A percentile compares a stretch with the other conserved stretches of the same genome.
Evolutionary conservation across 2,797 vertebrate genomes (phyloP).

Genomic region (Cirrhinus molitorella): DNA sequence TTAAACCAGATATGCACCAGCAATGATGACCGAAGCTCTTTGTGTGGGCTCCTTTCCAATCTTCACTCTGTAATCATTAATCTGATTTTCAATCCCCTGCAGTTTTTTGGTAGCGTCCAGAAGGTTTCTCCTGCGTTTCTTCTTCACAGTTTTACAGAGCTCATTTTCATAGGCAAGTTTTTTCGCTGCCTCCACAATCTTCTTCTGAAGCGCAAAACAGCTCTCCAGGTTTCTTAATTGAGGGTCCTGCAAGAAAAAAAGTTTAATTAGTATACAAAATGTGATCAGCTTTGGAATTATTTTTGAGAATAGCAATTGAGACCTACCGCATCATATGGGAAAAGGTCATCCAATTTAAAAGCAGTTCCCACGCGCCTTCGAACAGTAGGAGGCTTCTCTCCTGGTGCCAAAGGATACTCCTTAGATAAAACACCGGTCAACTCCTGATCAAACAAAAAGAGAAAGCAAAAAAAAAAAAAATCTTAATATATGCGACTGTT

Average conservation of each 20-base stretch:
- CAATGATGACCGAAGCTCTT: conserved; percentile 84
- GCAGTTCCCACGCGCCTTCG: conserved; percentile 88
- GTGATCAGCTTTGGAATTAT: background rate
- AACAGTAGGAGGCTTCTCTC: conserved; percentile 88
- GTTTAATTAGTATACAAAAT: background rate
- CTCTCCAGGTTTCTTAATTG: conserved; percentile 91
- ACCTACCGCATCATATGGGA: conserved; percentile 85
- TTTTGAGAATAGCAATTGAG: background rate
- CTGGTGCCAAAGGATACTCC: conserved; percentile 89
- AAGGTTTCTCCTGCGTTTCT: conserved; percentile 90
- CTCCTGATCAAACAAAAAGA: conserved; percentile 77
- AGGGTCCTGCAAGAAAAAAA: conserved; percentile 83
- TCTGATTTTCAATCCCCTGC: conserved; percentile 89
- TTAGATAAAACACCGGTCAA: conserved; percentile 91
- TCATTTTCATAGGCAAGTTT: conserved; percentile 90
- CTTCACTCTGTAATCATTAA: conserved; percentile 88
- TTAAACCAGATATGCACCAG: conserved; percentile 77
- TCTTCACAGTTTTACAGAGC: conserved; percentile 91
- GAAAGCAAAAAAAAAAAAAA: background rate
- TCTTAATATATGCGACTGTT: conserved; percentile 6
- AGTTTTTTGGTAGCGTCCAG: conserved; percentile 87
- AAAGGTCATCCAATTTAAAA: conserved; percentile 91
- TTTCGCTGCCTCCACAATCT: conserved; percentile 92
- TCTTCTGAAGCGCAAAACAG: conserved; percentile 92
- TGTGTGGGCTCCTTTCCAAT: conserved; percentile 88